Evolutionary conservation across 2,888 invertebrate genomes (phyloP), one percentile per base, ranked within the genome.

Genomic region (Diachrysia chrysitis): DNA sequence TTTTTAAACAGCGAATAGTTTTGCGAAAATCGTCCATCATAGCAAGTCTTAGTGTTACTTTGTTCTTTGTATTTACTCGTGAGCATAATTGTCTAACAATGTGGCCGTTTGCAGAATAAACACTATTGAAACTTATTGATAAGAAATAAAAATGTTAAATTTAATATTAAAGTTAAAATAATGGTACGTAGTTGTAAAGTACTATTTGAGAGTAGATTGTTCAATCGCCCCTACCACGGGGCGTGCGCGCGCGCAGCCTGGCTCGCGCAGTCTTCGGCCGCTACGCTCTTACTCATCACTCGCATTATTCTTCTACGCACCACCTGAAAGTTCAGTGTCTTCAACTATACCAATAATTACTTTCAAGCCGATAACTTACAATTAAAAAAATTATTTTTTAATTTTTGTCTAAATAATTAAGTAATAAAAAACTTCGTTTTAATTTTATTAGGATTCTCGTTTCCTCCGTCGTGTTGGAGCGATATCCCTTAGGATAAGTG

Each of bases 171-270:
- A 64, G 10, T 60, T 19, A 54, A 67, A 62, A 58, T 56, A 63
- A 59, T 23, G 46, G 14, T 21, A 51, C 10, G n/a, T 42, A 42
- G 42, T 12, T 51, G 48, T 51, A 4, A 51, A 79, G 74, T 82
- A 78, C 61, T 69, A 70, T 71, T 76, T 82, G 65, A 82, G 84
- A 84, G 76, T 83, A 82, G 78, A 79, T 87, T 86, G 85, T 85
- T 82, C 85, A 87, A 86, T 79, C 73, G 66, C 86, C 89, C 87
- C 89, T 86, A 81, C 88, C 87, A 84, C 72, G 75, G 73, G 74
- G 71, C 73, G 66, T 73, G 70, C 77, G 80, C 66, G 63, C 61
- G 78, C 80, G 73, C 72, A 65, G 62, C 19, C 61, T 51, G 58
- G 17, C 48, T 53, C 65, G 76, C 55, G 54, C 83, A 83, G 84